Evolutionary conservation across 2,113 vertebrate genomes (phyloP).

Genomic region (Eulemur rufifrons): DNA sequence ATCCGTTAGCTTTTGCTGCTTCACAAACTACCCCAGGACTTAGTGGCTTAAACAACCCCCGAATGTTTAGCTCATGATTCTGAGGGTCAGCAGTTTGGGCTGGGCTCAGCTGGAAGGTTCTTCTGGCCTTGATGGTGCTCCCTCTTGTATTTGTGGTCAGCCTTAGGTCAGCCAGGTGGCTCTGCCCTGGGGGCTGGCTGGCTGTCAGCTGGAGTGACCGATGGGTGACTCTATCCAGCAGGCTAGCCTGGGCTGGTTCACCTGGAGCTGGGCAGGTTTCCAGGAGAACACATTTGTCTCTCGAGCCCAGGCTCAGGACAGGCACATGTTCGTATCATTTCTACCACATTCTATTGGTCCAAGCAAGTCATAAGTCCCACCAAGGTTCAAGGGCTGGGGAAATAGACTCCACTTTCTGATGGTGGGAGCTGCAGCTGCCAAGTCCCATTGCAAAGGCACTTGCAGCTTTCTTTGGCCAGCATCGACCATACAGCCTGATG

Average conservation of each 20-base stretch:
- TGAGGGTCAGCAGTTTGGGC: accelerated
- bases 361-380: accelerated
- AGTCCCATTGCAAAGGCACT: accelerated
- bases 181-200: background rate
- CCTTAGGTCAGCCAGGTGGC: background rate
- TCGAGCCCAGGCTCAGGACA: background rate
- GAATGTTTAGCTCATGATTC: accelerated
- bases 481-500: accelerated
- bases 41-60: accelerated
- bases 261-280: background rate
- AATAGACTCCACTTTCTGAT: accelerated
- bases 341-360: accelerated
- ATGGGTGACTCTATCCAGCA: too few species aligned
- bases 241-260: background rate
- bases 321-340: accelerated
- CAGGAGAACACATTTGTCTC: background rate
- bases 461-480: accelerated
- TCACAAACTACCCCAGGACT: too few species aligned
- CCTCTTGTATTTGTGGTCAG: accelerated
- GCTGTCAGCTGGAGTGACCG: background rate
- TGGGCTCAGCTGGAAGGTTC: background rate
- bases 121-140: background rate
- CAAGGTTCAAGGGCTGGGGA: background rate
- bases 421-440: background rate
- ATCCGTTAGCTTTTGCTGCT: background rate